These are phyloP conservation scores for Agrilus biguttatus DNA, from an alignment of 2,888 invertebrate genomes.

Conservation along the genomic window DNA sequence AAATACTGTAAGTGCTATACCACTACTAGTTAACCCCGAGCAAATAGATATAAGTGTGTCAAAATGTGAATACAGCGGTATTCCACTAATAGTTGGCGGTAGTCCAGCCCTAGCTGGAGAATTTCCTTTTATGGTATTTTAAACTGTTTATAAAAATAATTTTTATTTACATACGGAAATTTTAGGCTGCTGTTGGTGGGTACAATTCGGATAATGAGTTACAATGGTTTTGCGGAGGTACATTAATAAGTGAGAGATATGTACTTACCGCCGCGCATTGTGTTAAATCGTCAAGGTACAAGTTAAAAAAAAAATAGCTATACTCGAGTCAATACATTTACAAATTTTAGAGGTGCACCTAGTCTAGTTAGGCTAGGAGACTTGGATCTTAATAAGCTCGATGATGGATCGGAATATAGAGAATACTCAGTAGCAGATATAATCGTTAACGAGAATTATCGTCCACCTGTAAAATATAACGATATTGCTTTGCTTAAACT, in stretches of 20 bases:
- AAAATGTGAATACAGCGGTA: constrained; percentile 34
- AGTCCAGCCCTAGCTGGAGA: constrained; percentile 37
- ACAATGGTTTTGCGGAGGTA: constrained; percentile 38
- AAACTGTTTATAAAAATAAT: background rate
- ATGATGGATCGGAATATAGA: constrained; percentile 36
- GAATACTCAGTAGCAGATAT: constrained; percentile 32
- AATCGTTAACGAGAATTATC: constrained; percentile 41
- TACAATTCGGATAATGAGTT: constrained; percentile 19
- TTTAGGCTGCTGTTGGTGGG: constrained; percentile 29
- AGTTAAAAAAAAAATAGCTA: constrained; percentile 6
- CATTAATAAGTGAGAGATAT: constrained; percentile 37
- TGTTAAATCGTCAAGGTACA: constrained; percentile 18
- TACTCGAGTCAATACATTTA: constrained; percentile 1
- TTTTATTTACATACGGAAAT: constrained; percentile 6
- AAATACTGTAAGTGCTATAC: constrained; percentile 36
- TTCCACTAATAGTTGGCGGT: constrained; percentile 44
- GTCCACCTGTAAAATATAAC: constrained; percentile 39
- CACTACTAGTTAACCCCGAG: constrained; percentile 35
- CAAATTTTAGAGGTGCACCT: constrained; percentile 31
- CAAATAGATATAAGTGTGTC: constrained; percentile 32
- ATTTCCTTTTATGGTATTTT: constrained; percentile 47
- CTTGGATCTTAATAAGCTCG: constrained; percentile 34
- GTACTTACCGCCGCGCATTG: constrained; percentile 48
- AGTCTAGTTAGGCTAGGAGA: constrained; percentile 42
- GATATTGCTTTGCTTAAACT: constrained; percentile 52